Evolutionary conservation across 2,888 invertebrate species (phyloP).

Genomic region (Mycalesis mineus): DNA sequence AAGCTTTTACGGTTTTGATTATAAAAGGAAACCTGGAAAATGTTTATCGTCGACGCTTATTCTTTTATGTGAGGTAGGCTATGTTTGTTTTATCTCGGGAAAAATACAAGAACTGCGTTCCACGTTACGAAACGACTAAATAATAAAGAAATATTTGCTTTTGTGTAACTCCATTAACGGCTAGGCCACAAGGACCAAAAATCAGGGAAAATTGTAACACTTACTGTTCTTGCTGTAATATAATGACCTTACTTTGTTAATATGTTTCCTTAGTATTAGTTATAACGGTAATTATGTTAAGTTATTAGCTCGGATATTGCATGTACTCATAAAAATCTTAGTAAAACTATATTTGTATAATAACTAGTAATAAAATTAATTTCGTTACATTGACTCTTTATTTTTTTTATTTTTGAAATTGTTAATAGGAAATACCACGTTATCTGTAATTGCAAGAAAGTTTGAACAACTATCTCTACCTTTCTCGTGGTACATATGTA

Average conservation of each 20-base stretch:
- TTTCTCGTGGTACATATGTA: too few species aligned
- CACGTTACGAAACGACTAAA: background rate
- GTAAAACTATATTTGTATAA: too few species aligned
- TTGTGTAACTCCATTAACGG: conserved; percentile 1
- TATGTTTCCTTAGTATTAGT: background rate
- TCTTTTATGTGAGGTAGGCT: background rate
- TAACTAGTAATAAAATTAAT: too few species aligned
- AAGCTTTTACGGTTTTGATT: conserved; percentile 2
- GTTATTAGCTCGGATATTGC: background rate
- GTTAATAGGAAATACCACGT: too few species aligned
- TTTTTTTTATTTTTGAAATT: too few species aligned
- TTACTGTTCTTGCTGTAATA: background rate
- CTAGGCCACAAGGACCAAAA: conserved; percentile 3
- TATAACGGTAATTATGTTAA: background rate
- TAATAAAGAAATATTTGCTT: conserved; percentile 9
- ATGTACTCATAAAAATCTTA: too few species aligned
- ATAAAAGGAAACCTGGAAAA: background rate
- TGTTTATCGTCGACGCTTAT: background rate
- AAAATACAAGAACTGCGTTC: background rate
- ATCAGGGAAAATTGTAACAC: background rate
- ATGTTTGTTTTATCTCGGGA: conserved; percentile 5
- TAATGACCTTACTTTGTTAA: background rate
- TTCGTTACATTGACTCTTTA: too few species aligned
- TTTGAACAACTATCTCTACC: too few species aligned
- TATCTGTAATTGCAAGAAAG: too few species aligned